These are phyloP conservation scores for Petrocephalus zakoni DNA, from an alignment of 2,113 vertebrate species.

Conservation along the genomic window DNA sequence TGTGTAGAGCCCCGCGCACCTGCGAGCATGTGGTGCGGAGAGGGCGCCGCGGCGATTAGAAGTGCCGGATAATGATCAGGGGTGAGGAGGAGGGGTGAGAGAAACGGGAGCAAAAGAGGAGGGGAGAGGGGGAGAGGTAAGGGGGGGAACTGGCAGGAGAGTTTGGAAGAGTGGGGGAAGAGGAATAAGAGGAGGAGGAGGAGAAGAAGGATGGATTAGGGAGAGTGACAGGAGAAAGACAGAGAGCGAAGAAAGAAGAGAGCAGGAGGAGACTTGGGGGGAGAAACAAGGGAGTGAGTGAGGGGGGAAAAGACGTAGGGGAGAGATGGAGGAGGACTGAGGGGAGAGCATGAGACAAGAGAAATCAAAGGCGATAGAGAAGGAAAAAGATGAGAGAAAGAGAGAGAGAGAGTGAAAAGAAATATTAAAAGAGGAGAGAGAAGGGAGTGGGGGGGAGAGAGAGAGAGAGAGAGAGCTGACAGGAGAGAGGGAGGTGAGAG, in stretches of 20 bases:
- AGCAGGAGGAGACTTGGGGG: not conserved
- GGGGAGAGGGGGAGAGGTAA: not conserved
- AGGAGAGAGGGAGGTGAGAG: not conserved
- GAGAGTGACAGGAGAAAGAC: not conserved
- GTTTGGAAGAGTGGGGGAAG: not conserved
- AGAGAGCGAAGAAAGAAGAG: not conserved
- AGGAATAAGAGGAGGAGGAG: not conserved
- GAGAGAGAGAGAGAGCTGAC: not conserved
- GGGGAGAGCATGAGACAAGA: not conserved
- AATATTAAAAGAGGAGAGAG: not conserved
- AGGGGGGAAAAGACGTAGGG: not conserved
- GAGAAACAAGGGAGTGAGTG: not conserved
- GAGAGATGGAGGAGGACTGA: not conserved
- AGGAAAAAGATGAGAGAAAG: not conserved
- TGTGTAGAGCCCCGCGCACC: not conserved
- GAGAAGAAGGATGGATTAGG: not conserved
- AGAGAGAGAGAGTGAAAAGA: not conserved
- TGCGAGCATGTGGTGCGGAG: not conserved
- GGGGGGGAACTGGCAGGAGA: not conserved
- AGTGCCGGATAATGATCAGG: not conserved
- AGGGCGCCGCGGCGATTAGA: not conserved
- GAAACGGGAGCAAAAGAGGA: not conserved
- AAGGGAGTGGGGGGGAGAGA: not conserved
- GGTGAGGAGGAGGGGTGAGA: not conserved
- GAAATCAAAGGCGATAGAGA: not conserved